A percentile compares a stretch with the other conserved stretches of the same genome.
phyloP scores from a whole-genome alignment of 1,140 invertebrate species.

The Coenobita brevimanus region DNA sequence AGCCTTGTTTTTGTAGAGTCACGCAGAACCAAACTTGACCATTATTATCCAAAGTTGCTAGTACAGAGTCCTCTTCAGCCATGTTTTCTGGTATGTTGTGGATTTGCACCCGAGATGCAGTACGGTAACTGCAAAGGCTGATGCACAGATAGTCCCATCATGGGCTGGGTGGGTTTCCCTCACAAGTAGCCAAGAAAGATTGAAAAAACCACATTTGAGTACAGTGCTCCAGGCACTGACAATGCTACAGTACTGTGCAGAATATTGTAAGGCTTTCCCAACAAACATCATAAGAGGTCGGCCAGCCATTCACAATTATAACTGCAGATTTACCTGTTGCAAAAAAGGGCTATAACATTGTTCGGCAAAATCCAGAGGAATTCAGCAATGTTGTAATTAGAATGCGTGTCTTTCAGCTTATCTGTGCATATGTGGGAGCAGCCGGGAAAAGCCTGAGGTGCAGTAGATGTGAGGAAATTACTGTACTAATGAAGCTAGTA shows the following conservation, averaged over 20 bases:
- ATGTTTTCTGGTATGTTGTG: slow-evolving; percentile 10
- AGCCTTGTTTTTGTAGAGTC: neutral
- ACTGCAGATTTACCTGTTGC: slow-evolving; percentile 14
- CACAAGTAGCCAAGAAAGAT: neutral
- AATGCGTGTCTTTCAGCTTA: neutral
- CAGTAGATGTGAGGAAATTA: slow-evolving; percentile 9
- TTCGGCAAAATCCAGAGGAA: neutral
- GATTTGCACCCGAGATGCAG: slow-evolving; percentile 7
- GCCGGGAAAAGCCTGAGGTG: neutral
- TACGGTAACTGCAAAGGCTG: neutral
- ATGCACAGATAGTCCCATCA: slow-evolving; percentile 11
- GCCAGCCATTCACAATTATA: neutral
- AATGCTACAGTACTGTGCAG: slow-evolving; percentile 6
- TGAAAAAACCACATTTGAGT: neutral
- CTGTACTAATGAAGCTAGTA: neutral
- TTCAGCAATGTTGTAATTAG: neutral
- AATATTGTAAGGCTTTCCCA: slow-evolving; percentile 29
- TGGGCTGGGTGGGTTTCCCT: slow-evolving; percentile 33
- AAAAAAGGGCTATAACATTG: neutral
- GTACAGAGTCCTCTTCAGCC: neutral
- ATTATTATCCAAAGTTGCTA: slow-evolving; percentile 12
- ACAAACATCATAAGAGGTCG: slow-evolving; percentile 12
- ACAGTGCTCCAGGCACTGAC: slow-evolving; percentile 7
- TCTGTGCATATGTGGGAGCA: slow-evolving; percentile 5
- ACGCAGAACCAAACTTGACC: slow-evolving; percentile 12